phyloP scores from a whole-genome alignment of 2,797 vertebrate genomes.

The Rhinatrema bivittatum region DNA sequence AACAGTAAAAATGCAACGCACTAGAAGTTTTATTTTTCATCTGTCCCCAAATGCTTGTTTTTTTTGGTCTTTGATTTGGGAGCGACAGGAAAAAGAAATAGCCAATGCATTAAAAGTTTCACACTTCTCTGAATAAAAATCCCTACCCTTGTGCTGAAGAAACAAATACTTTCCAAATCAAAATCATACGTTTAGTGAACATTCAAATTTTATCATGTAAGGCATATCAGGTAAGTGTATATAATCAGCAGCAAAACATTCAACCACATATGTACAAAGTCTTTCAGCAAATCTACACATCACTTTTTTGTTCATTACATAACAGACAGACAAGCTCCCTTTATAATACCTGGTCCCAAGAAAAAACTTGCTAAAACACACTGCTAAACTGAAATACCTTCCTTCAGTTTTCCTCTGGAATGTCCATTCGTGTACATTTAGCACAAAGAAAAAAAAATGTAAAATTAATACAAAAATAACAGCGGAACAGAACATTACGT shows the following conservation, averaged over 20 bases:
- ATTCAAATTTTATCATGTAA: constrained; percentile 23
- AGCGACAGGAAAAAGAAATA: constrained; percentile 7
- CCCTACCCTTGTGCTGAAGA: constrained; percentile 3
- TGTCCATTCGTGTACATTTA: not conserved
- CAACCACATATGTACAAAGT: constrained; percentile 1
- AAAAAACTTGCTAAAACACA: constrained; percentile 22
- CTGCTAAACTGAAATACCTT: constrained; percentile 15
- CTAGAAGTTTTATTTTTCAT: too few species aligned
- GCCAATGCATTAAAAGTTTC: not conserved
- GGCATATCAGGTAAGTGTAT: constrained; percentile 37
- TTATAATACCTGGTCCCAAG: constrained; percentile 40
- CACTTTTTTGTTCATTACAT: not conserved
- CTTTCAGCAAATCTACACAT: constrained; percentile 17
- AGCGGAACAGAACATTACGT: not conserved
- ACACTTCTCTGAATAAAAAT: not conserved
- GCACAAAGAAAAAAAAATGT: constrained; percentile 9
- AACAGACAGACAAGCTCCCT: constrained; percentile 2
- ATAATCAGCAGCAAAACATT: constrained; percentile 3
- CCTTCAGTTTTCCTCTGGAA: not conserved
- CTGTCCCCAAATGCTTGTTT: constrained; percentile 1
- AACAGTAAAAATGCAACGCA: too few species aligned
- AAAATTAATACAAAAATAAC: not conserved
- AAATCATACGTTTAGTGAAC: constrained; percentile 1
- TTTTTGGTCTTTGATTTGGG: constrained; percentile 6
- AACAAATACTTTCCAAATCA: constrained; percentile 2